phyloP scores from a whole-genome alignment of 2,888 invertebrate genomes.

The Stenchaetothrips biformis region DNA sequence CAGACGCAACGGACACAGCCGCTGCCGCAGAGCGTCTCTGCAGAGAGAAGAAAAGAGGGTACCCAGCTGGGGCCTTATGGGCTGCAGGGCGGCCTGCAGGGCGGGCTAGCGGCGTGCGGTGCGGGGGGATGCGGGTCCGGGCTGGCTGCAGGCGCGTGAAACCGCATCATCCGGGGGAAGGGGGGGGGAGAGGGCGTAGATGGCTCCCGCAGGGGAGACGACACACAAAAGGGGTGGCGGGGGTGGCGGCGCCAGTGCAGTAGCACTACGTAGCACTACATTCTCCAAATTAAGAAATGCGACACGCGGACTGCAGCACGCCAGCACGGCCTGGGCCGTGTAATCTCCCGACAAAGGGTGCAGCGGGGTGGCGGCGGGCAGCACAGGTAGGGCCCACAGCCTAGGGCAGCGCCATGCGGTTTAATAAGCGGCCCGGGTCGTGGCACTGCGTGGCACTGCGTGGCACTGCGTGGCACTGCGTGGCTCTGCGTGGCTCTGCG shows the following conservation, averaged over 20 bases:
- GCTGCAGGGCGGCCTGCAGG: not conserved
- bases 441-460: too few species aligned
- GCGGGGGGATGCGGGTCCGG: not conserved
- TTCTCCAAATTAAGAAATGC: conserved; percentile 16
- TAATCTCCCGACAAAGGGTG: too few species aligned
- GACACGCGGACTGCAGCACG: not conserved
- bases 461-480: too few species aligned
- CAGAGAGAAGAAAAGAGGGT: not conserved
- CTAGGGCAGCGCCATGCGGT: not conserved
- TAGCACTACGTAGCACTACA: not conserved
- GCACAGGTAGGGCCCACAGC: too few species aligned
- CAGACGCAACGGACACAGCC: too few species aligned
- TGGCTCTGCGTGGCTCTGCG: too few species aligned
- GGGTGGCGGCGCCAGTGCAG: not conserved
- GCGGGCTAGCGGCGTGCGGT: not conserved
- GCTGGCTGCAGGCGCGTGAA: conserved; percentile 7
- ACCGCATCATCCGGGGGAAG: not conserved
- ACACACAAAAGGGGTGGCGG: not conserved
- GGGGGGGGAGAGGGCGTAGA: not conserved
- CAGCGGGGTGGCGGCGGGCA: too few species aligned
- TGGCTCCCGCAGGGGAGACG: not conserved
- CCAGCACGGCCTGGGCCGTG: too few species aligned
- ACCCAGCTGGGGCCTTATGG: conserved; percentile 4
- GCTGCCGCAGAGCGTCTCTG: not conserved
- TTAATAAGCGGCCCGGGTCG: conserved; percentile 5